Percentiles rank a stretch among this genome's conserved stretches.
Conservation (phyloP, 1,140 invertebrate genomes). For the Venturia canescens region DNA sequence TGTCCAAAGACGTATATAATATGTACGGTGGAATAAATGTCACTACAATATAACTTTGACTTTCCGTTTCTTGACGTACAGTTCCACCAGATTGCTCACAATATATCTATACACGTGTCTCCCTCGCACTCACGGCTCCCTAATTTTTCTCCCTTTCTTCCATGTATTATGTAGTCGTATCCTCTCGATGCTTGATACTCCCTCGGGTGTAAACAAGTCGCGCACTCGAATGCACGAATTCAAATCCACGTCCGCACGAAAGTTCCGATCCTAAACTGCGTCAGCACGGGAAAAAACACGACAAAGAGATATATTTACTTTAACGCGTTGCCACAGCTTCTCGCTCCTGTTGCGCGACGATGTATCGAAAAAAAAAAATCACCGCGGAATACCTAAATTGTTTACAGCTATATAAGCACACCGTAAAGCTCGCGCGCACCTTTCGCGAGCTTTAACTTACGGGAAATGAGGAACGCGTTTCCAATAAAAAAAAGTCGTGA, state of each 20-base stretch:
- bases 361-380: conserved; percentile 44
- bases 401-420: too few relatives aligned
- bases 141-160: conserved; percentile 58
- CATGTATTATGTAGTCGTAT: conserved; percentile 48
- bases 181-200: conserved; percentile 45
- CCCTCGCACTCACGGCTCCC: conserved; percentile 40
- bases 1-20: too few relatives aligned
- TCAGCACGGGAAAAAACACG: background rate
- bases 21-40: too few relatives aligned
- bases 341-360: conserved; percentile 56
- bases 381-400: conserved; percentile 39
- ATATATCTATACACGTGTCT: background rate
- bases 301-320: conserved; percentile 6
- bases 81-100: background rate
- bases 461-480: too few relatives aligned
- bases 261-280: background rate
- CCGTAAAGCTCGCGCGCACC: too few relatives aligned
- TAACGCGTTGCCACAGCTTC: conserved; percentile 8
- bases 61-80: background rate
- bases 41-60: background rate
- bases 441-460: too few relatives aligned
- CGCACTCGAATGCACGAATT: background rate
- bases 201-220: background rate
- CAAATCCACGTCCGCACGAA: background rate
- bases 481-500: too few relatives aligned